Evolutionary conservation across 1,140 invertebrate genomes (phyloP), one percentile per base, ranked within the genome.

Genomic region (Nephila pilipes): DNA sequence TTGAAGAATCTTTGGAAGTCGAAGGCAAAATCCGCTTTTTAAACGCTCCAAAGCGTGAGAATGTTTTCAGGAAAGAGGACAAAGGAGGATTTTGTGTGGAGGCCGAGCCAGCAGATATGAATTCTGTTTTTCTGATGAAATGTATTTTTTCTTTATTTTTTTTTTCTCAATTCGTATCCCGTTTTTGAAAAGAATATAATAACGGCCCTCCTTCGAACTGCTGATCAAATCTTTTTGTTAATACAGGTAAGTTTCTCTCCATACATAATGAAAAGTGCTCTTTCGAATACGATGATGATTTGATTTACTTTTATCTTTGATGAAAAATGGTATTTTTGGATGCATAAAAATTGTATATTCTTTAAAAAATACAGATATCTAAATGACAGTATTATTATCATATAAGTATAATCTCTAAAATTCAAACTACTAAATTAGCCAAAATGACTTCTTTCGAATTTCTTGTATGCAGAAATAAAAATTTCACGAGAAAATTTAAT

Each of bases 41-140:
- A 65, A 57, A 79, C 63, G 65, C 87, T 55, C n/a, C 69, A 79
- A 79, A 89, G 87, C 87, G 87, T 80, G 87, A 55, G 65, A 89
- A 89, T 89, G 87, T 79, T 79, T 89, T 89, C 32, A 79, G 25
- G 36, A 32, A 55, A n/a, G 38, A 16, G 87, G 69, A 79, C 65
- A 79, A 89, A 57, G 10, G 83, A 36, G 25, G 69, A 22, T 75
- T 79, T 79, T 16, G n/a, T 18, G 36, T 8, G 25, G 29, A 58
- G 87, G n/a, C 29, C 25, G 1, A 32, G 4, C 29, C 32, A 75
- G 29, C 69, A 18, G 4, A 75, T 36, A 75, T 75, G 69, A 75
- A 75, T 75, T 75, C 29, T 32, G 29, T 75, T 36, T 75, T n/a
- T 65, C 29, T 16, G 29, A 4, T 6, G 32, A 5, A 29, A 75